Evolutionary conservation across 2,888 invertebrate species (phyloP), one percentile per base, ranked within the genome.

Genomic region (Volucella bombylans): DNA sequence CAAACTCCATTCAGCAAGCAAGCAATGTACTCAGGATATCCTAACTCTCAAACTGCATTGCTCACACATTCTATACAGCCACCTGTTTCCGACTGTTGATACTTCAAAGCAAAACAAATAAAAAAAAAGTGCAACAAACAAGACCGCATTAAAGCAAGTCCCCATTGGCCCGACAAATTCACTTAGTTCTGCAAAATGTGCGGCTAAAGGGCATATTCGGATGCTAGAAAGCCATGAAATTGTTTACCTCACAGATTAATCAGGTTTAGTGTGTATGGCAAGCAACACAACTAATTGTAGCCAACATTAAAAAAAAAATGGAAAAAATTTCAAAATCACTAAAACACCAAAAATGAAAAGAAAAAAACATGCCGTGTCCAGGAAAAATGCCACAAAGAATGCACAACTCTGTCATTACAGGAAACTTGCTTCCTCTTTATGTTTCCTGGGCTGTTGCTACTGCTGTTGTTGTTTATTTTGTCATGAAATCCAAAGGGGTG

Each of bases 231-330:
- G 65, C 69, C 79, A 74, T 74, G 62, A 80, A 64, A 69, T 65
- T 81, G 69, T 81, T 81, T 65, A 73, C 64, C 64, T 54, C 64
- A 59, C 68, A 74, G 74, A 55, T 79, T 83, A 79, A 83, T 83
- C 79, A 79, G 69, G 43, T 79, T 83, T 79, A 69, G 69, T 71
- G 69, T 74, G 65, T 69, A 79, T 65, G 43, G 45, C 59, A 47
- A 69, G 52, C 74, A 52, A 64, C 55, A 64, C 47, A 64, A 61
- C 59, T 39, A 74, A 69, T 41, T 55, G 18, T 64, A 73, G 50
- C 23, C 14, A 11, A 11, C 14, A 18, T 50, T 8, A 49, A 39
- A 15, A 18, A 39, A 76, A 76, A 72, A n/a, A 23, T 8, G 31
- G 15, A 10, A 69, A 49, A 43, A 11, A 64, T 38, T 39, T 1